Percentiles rank a stretch among this genome's conserved stretches.
These are phyloP conservation scores for Otus scops DNA, from an alignment of 2,797 vertebrate genomes.

Conservation along the genomic window DNA sequence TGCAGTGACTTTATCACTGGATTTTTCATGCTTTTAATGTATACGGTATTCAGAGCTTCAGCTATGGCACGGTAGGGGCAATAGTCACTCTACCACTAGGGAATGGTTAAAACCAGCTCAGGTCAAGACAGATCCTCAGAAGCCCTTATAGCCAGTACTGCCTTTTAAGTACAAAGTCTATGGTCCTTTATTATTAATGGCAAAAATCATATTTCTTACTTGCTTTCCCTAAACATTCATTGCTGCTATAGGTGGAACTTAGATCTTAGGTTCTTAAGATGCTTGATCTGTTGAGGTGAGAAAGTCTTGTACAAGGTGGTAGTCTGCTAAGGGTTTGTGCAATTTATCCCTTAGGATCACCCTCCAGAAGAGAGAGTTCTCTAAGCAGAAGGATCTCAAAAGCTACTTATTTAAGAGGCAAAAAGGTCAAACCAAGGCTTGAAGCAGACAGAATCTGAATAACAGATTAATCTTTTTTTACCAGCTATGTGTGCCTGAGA, in stretches of 20 bases:
- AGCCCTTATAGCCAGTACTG: background rate
- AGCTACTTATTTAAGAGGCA: background rate
- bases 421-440: background rate
- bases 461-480: background rate
- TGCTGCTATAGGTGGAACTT: background rate
- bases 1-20: background rate
- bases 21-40: background rate
- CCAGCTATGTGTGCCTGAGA: background rate
- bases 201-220: background rate
- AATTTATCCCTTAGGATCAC: background rate
- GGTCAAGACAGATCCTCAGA: background rate
- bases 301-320: background rate
- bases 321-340: background rate
- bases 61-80: accelerated
- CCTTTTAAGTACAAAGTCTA: background rate
- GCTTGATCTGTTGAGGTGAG: background rate
- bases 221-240: background rate
- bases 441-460: background rate
- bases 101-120: background rate
- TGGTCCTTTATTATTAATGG: background rate
- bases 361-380: background rate
- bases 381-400: background rate
- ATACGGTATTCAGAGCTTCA: background rate
- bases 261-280: background rate
- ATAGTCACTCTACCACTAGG: background rate